Base-by-base conservation (phyloP, 2,797 vertebrate genomes). In the Dendrocincla tyrannina region DNA sequence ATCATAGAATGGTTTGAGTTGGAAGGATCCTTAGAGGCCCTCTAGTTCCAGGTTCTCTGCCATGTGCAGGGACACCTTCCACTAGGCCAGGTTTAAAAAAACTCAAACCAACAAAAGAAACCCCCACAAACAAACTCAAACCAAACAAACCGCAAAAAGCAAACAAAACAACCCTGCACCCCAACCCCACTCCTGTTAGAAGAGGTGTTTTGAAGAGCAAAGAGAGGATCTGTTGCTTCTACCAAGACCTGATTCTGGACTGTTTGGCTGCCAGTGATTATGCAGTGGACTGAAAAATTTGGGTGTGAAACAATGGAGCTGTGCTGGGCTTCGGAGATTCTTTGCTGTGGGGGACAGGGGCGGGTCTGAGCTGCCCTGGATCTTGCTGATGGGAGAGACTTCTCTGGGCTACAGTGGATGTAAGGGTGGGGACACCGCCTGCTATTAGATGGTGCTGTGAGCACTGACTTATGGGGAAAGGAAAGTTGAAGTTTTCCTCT, bases 331-430 rank as follows among this genome's bases (percentile, higher is more conserved):
- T 24, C 28, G 32, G 24, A 62, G 2, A 25, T 9, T 16, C 15
- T 58, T 63, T 27, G 2, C 2, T 32, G 0, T 4, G 3, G 32
- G 67, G 42, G 6, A 5, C 7, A 28, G 32, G 5, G 62, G 6
- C 32, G 37, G 69, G 13, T 25, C 68, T 9, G 28, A 56, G 13
- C 47, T 77, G 47, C 7, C 12, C 12, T 17, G 10, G 22, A 78
- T 41, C 37, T 24, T 13, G 5, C 35, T 81, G 70, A 11, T 62
- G 59, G 53, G 27, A 53, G 33, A 79, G 5, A 10, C 4, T 53
- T 7, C 13, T 56, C 17, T 39, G 42, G 13, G 23, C 25, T 75
- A 55, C 27, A 20, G n/a, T 27, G 37, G 4, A 10, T 28, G 8
- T 19, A 12, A 73, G 18, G 28, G 17, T 46, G 19, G 12, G 4